Evolutionary conservation across 2,797 vertebrate genomes (phyloP), one percentile per base, ranked within the genome.

Genomic region (Xenops minutus): DNA sequence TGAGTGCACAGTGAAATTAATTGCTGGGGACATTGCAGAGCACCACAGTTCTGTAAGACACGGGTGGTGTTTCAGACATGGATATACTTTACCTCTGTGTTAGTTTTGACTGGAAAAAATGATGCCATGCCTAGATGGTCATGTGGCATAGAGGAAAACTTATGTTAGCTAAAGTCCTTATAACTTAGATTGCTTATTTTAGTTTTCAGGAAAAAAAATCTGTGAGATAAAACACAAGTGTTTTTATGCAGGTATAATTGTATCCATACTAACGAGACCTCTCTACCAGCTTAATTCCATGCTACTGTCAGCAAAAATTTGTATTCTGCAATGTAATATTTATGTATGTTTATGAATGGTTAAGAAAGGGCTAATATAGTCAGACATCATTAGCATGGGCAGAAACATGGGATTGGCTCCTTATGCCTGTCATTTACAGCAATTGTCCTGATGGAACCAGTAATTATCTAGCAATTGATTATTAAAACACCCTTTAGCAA

Each of bases 381-480:
- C 79, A 92, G 85, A 43, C 37, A 86, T 92, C 73, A 81, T 92
- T 89, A 93, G 69, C 34, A 78, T 24, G 23, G 48, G 55, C 82
- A 96, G 85, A 91, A 94, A 73, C 82, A 29, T 73, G 80, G 89
- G 85, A 90, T 37, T 88, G 68, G 80, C 67, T 90, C 36, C 68
- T 85, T 74, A 52, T 27, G 55, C 46, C 59, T 10, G 16, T 88
- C 66, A 85, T 96, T 92, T 93, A 84, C 52, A 75, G 43, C 82
- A 89, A 49, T 91, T 93, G 85, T 95, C 89, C 85, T 94, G 76
- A 63, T 90, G 89, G 82, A 95, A 84, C 76, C 66, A 93, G 73
- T 92, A 92, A 93, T 94, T 94, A 86, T 61, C 62, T 74, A 73
- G 55, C 26, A 91, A 79, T n/a, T 84, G 62, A 81, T 93, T 94